These are phyloP conservation scores for Antennarius maculatus DNA, from an alignment of 2,797 vertebrate genomes.

Conservation along the genomic window DNA sequence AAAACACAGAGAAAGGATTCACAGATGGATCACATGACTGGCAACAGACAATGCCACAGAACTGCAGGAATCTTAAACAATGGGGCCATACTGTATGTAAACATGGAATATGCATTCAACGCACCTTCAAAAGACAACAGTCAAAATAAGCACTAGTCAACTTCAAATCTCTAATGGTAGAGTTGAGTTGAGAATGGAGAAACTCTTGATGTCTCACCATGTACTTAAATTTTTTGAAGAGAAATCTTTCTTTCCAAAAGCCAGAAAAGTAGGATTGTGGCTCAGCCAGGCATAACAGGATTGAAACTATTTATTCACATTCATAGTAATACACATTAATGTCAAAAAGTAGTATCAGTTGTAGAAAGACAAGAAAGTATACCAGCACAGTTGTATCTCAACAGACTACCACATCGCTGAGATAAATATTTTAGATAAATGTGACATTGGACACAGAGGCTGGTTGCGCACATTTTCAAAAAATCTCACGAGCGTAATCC, in stretches of 20 bases:
- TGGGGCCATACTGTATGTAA: conserved; percentile 17
- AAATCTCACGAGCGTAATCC: conserved; percentile 34
- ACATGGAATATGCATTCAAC: conserved; percentile 20
- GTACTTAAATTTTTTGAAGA: neutral
- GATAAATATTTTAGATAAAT: conserved; percentile 45
- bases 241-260: conserved; percentile 1
- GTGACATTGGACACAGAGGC: conserved; percentile 33
- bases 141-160: no score
- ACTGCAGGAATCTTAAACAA: conserved; percentile 62
- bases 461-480: conserved; percentile 32
- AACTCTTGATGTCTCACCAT: no score
- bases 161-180: no score
- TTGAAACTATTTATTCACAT: neutral
- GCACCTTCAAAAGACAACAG: conserved; percentile 11
- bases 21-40: conserved; percentile 69
- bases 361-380: conserved; percentile 11
- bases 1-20: conserved; percentile 61
- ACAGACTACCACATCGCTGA: conserved; percentile 17
- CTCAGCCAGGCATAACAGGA: neutral
- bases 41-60: conserved; percentile 58
- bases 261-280: neutral
- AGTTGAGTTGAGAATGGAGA: no score
- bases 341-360: conserved; percentile 1
- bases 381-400: conserved; percentile 14
- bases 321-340: no score